Base-by-base conservation (phyloP, 2,888 invertebrate species). In the Schizotus pectinicornis region DNA sequence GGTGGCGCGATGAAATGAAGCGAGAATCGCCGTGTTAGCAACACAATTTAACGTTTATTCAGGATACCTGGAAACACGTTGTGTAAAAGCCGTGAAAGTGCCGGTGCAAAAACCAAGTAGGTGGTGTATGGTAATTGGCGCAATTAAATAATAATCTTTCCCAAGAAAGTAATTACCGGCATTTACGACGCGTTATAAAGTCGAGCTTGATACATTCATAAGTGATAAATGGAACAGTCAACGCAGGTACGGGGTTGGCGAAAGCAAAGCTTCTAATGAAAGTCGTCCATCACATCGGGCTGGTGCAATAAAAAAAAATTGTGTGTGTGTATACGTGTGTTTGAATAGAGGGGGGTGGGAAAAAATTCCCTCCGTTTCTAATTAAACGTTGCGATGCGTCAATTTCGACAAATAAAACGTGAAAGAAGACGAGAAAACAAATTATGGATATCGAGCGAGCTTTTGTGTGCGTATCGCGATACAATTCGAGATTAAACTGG, bases 191-290 rank as follows among this genome's bases (percentile, higher is more conserved):
- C 45, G 51, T 41, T 55, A 56, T 46, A 51, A 59, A 59, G 46
- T 55, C 47, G 47, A 33, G 39, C 50, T 46, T 57, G 54, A 54
- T 52, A 59, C 59, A 54, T 64, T 67, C 64, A 67, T 65, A 63
- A 61, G 63, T 67, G 67, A 67, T 65, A 66, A 67, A 67, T 67
- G 61, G 56, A 58, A 60, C 47, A 60, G 47, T 47, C 47, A 41
- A 53, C 54, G 47, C 38, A 46, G 45, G 45, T 43, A 38, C 50
- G 41, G 41, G 34, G 50, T 14, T 41, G 7, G 50, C 50, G 41
- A 39, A 33, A 50, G 46, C 54, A 54, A 47, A 47, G 34, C 41
- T 47, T 41, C 54, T 54, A 47, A 54, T 54, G 54, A 47, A 54
- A 54, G 13, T 34, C 54, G 35, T 54, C 39, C 54, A 47, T 54